Base-by-base conservation (phyloP, 2,888 invertebrate species). In the Thalpophila matura region DNA sequence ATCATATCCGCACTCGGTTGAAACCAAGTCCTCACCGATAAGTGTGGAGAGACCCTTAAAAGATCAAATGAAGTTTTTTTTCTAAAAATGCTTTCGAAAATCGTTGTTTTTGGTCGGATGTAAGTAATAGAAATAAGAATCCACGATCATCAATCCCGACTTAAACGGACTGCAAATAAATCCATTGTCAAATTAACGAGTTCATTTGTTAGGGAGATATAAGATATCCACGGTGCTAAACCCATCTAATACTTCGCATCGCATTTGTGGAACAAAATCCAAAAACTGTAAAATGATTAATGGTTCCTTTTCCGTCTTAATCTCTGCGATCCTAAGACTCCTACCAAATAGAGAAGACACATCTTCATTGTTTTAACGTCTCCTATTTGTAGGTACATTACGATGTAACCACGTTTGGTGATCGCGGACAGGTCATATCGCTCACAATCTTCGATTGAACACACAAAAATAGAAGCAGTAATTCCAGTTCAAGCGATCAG, bases 341-440 rank as follows among this genome's bases (percentile, higher is more conserved):
- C 37, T 49, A 54, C 49, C 64, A 37, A 50, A 54, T 40, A 18
- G 3, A 63, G 35, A 3, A n/a, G n/a, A 18, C 16, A 40, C 31
- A 22, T 54, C 46, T 60, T 67, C 56, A 46, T 58, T 33, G 67
- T n/a, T n/a, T n/a, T n/a, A n/a, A n/a, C n/a, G n/a, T 63, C 27
- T 40, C 29, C 3, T 20, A 56, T 51, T 33, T 55, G 55, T n/a
- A n/a, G n/a, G n/a, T 42, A 29, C 20, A 29, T 50, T 58, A 45
- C n/a, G 37, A 45, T 14, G 46, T 40, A 22, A 10, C 35, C 38
- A 40, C n/a, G 10, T 49, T 49, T 26, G 38, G 29, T 27, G 22
- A 37, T 46, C 31, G 57, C 58, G 45, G 45, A 38, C 69, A 50
- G 57, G 38, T 58, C 57, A 20, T 42, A 70, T 58, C 53, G 40